A percentile compares a stretch with the other conserved stretches of the same genome.
These are phyloP conservation scores for Dasypus novemcinctus DNA, from an alignment of 2,113 vertebrate genomes.

Conservation along the genomic window DNA sequence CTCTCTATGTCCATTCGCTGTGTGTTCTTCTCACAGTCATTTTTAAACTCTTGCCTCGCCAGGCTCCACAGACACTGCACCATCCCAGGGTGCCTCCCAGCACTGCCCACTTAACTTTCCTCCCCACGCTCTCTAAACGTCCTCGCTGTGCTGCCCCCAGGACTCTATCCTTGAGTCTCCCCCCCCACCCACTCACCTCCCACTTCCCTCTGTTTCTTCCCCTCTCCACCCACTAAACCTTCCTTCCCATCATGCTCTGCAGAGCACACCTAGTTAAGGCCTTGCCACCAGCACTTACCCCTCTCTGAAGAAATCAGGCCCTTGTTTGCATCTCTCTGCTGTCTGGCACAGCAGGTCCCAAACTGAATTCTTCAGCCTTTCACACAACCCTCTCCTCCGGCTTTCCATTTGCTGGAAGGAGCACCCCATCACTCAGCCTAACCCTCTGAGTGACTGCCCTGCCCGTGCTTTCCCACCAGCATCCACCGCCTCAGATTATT, in stretches of 20 bases:
- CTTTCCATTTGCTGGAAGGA: neutral
- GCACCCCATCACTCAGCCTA: neutral
- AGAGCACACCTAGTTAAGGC: neutral
- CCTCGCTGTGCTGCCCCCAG: too few species aligned
- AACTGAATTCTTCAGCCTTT: neutral
- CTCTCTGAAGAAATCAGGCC: neutral
- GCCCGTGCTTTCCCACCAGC: neutral
- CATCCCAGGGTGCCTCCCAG: too few species aligned
- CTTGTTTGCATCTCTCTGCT: neutral
- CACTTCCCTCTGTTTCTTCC: neutral
- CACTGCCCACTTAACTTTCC: too few species aligned
- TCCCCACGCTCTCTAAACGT: too few species aligned
- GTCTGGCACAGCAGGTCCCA: neutral
- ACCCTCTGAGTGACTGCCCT: neutral
- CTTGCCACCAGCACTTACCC: neutral
- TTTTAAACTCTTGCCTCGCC: too few species aligned
- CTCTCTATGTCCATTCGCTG: too few species aligned
- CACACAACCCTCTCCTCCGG: neutral
- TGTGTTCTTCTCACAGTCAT: too few species aligned
- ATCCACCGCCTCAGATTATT: neutral
- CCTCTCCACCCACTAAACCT: neutral
- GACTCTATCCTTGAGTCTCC: neutral
- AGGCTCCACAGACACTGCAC: too few species aligned
- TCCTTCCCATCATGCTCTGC: neutral
- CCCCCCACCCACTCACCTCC: too few species aligned